phyloP scores from a whole-genome alignment of 2,113 vertebrate species.

The Entelurus aequoreus region DNA sequence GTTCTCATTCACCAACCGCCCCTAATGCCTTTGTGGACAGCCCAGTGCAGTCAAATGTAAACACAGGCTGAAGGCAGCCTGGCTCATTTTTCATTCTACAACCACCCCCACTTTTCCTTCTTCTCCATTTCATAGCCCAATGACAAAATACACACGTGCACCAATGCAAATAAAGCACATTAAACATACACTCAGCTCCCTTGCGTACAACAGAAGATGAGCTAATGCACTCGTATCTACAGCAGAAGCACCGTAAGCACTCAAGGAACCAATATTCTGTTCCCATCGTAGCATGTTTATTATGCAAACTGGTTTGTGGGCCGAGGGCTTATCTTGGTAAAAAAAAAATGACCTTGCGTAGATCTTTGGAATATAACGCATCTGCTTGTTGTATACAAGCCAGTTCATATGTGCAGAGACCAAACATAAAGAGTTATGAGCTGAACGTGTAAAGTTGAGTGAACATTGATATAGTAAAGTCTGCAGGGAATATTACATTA shows the following conservation, averaged over 20 bases:
- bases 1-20: conserved; percentile 8
- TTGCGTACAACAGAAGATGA: conserved; percentile 1
- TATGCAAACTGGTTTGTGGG: conserved; percentile 22
- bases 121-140: conserved; percentile 39
- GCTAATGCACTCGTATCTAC: conserved; percentile 43
- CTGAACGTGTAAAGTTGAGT: conserved; percentile 5
- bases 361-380: conserved; percentile 47
- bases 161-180: conserved; percentile 32
- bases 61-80: conserved; percentile 36
- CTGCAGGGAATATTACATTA: background rate
- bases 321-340: conserved; percentile 21
- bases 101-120: conserved; percentile 3
- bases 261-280: conserved; percentile 55
- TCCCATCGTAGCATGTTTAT: conserved; percentile 59
- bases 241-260: conserved; percentile 33
- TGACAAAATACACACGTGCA: conserved; percentile 22
- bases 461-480: conserved; percentile 6
- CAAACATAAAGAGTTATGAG: conserved; percentile 23
- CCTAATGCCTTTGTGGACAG: background rate
- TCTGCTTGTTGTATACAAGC: conserved; percentile 28
- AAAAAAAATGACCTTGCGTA: conserved; percentile 53
- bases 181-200: conserved; percentile 1
- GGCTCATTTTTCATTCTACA: conserved; percentile 32
- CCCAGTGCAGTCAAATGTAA: conserved; percentile 41
- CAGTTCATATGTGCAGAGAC: conserved; percentile 30